Evolutionary conservation across 2,113 vertebrate species (phyloP).

Genomic region (Hyperoodon ampullatus): DNA sequence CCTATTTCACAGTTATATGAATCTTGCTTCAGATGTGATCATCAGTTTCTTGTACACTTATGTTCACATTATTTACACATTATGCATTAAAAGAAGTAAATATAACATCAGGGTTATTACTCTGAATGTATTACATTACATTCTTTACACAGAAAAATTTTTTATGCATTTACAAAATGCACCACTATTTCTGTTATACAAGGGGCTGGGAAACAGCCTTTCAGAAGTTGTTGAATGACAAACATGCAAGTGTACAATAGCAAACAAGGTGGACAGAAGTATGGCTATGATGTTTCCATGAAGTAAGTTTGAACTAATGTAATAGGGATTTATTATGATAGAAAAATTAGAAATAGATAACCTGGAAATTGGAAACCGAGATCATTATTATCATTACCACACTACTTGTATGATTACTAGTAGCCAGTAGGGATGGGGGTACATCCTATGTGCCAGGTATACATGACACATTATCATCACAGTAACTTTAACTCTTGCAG

Average conservation of each 20-base stretch:
- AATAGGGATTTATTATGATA: background rate
- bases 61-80: background rate
- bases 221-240: background rate
- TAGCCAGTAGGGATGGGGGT: background rate
- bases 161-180: background rate
- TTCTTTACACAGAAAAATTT: background rate
- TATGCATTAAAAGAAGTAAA: slow-evolving; percentile 6
- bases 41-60: background rate
- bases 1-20: background rate
- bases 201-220: background rate
- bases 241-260: background rate
- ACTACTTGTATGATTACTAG: background rate
- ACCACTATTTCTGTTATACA: background rate
- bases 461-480: background rate
- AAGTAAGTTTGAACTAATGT: slow-evolving; percentile 8
- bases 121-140: background rate
- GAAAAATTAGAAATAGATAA: background rate
- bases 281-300: background rate
- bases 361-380: background rate
- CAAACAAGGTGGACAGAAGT: background rate
- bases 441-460: background rate
- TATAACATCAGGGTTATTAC: background rate
- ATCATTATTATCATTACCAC: background rate
- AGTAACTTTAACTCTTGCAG: background rate
- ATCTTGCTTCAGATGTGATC: background rate